Percentiles rank a stretch among this genome's conserved stretches.
These are phyloP conservation scores for Drosophila tripunctata DNA, from an alignment of 2,888 invertebrate genomes.

Conservation along the genomic window DNA sequence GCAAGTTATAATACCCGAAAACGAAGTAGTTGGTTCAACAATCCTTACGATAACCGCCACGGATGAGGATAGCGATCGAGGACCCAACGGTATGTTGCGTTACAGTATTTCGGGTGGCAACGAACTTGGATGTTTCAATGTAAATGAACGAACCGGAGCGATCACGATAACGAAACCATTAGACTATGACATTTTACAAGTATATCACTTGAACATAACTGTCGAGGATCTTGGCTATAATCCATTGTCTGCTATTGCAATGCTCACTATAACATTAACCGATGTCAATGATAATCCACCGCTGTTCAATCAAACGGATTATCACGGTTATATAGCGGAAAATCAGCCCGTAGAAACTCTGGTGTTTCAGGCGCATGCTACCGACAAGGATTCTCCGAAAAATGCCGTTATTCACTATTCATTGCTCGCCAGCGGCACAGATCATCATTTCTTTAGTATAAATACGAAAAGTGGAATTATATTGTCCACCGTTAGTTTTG, in stretches of 20 bases:
- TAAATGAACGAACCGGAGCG: constrained; percentile 91
- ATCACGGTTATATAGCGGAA: constrained; percentile 92
- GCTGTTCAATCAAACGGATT: constrained; percentile 90
- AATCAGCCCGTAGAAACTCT: constrained; percentile 91
- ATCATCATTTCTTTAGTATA: constrained; percentile 91
- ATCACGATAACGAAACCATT: constrained; percentile 91
- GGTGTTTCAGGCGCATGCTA: constrained; percentile 90
- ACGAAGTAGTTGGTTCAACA: constrained; percentile 93
- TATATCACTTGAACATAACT: constrained; percentile 94
- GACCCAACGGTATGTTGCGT: constrained; percentile 94
- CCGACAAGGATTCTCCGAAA: constrained; percentile 94
- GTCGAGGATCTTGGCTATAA: constrained; percentile 94
- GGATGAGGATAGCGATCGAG: constrained; percentile 93
- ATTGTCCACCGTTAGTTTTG: constrained; percentile 90
- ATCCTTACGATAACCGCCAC: constrained; percentile 93
- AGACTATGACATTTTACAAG: constrained; percentile 94
- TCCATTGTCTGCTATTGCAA: constrained; percentile 90
- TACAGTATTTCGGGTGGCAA: constrained; percentile 94
- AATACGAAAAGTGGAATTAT: constrained; percentile 91
- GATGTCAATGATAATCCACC: constrained; percentile 98
- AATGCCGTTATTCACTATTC: constrained; percentile 94
- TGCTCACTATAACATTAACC: constrained; percentile 92
- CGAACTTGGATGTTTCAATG: constrained; percentile 90
- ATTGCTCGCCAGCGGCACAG: constrained; percentile 89
- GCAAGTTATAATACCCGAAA: constrained; percentile 96